Conservation (phyloP, 2,797 vertebrate genomes). For the Heliangelus exortis region DNA sequence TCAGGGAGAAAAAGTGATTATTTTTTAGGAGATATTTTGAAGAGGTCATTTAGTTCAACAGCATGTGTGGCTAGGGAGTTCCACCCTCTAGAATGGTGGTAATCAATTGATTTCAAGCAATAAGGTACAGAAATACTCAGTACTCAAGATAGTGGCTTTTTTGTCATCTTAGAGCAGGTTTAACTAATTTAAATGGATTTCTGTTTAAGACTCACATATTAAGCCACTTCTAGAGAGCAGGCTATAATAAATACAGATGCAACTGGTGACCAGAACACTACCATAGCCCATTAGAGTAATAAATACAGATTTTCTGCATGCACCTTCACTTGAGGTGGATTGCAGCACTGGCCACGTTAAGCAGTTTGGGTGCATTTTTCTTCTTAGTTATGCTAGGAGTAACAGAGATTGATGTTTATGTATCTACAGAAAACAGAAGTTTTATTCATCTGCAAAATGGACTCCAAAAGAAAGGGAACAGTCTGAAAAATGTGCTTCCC, state of each 20-base stretch:
- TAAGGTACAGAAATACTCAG: background rate
- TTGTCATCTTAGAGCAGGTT: background rate
- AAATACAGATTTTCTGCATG: background rate
- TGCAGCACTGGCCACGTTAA: background rate
- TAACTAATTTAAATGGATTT: background rate
- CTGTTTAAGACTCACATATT: background rate
- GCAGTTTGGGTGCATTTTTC: background rate
- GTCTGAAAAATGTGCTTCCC: background rate
- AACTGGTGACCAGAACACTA: background rate
- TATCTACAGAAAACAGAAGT: background rate
- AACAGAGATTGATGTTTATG: background rate
- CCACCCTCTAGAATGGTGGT: background rate
- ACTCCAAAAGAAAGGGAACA: background rate
- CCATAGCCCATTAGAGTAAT: background rate
- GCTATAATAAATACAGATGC: background rate
- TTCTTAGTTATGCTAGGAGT: background rate
- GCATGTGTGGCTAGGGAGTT: background rate
- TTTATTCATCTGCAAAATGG: background rate
- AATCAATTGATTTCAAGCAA: background rate
- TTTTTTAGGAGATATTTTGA: background rate
- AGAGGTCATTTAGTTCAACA: background rate
- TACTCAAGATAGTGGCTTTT: background rate
- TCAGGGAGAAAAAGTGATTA: background rate
- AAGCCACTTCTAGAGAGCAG: background rate
- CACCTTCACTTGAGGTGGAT: background rate